These are phyloP conservation scores for Raja brachyura DNA, from an alignment of 2,113 vertebrate genomes.

Conservation along the genomic window DNA sequence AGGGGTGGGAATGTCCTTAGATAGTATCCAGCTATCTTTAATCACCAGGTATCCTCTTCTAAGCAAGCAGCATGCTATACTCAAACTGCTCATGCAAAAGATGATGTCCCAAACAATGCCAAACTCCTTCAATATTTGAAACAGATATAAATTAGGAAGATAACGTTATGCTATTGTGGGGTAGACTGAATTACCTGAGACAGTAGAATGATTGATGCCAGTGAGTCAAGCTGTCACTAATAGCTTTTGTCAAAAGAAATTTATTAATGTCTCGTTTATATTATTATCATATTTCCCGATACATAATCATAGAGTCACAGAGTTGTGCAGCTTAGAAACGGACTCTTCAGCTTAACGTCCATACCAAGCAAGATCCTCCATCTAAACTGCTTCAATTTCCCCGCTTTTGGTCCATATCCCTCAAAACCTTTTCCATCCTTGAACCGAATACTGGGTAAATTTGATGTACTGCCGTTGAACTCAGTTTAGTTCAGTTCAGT, in stretches of 20 bases:
- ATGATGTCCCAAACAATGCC: neutral
- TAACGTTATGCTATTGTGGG: neutral
- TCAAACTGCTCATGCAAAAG: neutral
- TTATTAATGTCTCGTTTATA: neutral
- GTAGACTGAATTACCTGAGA: neutral
- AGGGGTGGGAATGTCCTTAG: too few relatives aligned
- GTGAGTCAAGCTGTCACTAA: neutral
- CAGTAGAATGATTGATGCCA: neutral
- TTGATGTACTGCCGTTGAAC: neutral
- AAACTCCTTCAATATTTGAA: too few relatives aligned
- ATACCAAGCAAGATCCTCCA: too few relatives aligned
- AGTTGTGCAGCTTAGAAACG: too few relatives aligned
- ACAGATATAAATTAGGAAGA: too few relatives aligned
- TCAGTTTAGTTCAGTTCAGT: neutral
- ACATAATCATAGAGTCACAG: too few relatives aligned
- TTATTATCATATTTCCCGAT: neutral
- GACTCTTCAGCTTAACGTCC: too few relatives aligned
- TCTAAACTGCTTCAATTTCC: too few relatives aligned
- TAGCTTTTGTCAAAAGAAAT: neutral
- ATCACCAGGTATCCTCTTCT: neutral
- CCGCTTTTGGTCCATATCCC: too few relatives aligned
- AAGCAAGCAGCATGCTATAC: too few relatives aligned
- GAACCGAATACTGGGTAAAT: neutral
- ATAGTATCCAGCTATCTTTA: neutral
- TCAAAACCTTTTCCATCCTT: too few relatives aligned